A percentile compares a stretch with the other conserved stretches of the same genome.
phyloP scores from a whole-genome alignment of 2,888 invertebrate genomes.

The Brachycybe producta region DNA sequence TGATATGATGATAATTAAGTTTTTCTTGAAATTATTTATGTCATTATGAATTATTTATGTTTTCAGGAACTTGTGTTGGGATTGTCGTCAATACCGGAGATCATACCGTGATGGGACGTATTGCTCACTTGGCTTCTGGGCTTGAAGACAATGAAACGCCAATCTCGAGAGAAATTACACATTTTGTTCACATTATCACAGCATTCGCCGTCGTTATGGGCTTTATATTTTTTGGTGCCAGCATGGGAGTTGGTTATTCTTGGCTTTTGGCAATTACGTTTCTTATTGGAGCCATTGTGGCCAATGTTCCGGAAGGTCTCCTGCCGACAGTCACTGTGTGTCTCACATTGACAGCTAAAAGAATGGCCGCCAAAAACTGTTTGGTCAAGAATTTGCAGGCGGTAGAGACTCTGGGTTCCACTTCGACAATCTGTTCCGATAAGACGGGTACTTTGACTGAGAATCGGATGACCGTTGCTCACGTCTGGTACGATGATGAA shows the following conservation, averaged over 20 bases:
- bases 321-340: slow-evolving; percentile 28
- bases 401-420: slow-evolving; percentile 42
- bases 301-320: slow-evolving; percentile 27
- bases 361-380: slow-evolving; percentile 21
- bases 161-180: slow-evolving; percentile 40
- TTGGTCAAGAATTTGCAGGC: slow-evolving; percentile 33
- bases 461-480: slow-evolving; percentile 42
- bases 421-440: slow-evolving; percentile 29
- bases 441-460: slow-evolving; percentile 35
- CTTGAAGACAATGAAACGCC: slow-evolving; percentile 37
- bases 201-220: slow-evolving; percentile 23
- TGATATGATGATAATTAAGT: not conserved
- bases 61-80: slow-evolving; percentile 23
- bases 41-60: slow-evolving; percentile 1
- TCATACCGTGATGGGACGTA: slow-evolving; percentile 28
- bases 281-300: slow-evolving; percentile 26
- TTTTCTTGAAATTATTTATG: not conserved
- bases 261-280: slow-evolving; percentile 24
- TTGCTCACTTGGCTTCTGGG: slow-evolving; percentile 27
- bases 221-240: slow-evolving; percentile 21
- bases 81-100: slow-evolving; percentile 32
- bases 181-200: slow-evolving; percentile 41
- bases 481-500: slow-evolving; percentile 37
- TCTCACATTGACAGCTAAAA: slow-evolving; percentile 41
- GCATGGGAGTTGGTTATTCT: slow-evolving; percentile 23